Percentiles rank a stretch among this genome's conserved stretches.
Evolutionary conservation across 2,888 invertebrate genomes (phyloP).

Genomic region (Plemyria rubiginata): DNA sequence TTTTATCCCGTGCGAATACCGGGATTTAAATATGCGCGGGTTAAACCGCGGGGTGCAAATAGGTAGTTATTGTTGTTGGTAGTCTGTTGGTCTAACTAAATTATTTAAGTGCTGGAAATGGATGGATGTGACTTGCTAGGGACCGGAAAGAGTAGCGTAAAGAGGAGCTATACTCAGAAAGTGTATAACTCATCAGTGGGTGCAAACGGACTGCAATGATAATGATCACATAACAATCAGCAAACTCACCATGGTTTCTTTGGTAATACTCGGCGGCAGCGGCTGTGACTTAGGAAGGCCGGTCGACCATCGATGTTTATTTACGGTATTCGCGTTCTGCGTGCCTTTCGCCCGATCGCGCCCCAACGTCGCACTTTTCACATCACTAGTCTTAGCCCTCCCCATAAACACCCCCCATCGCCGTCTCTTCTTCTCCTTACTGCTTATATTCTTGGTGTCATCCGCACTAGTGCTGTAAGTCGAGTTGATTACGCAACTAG

Average conservation of each 20-base stretch:
- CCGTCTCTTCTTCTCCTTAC: conserved; percentile 86
- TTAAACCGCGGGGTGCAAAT: too few species aligned
- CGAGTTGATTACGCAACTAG: conserved; percentile 63
- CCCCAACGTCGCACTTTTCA: conserved; percentile 88
- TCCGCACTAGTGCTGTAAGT: conserved; percentile 64
- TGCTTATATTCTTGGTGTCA: conserved; percentile 55
- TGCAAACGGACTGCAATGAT: too few species aligned
- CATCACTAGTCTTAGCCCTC: conserved; percentile 83
- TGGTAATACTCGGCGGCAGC: conserved; percentile 90
- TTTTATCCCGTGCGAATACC: too few species aligned
- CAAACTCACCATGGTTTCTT: conserved; percentile 89
- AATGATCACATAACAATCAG: not conserved
- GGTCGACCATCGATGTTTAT: conserved; percentile 89
- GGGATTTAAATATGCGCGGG: too few species aligned
- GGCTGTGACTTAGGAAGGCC: conserved; percentile 89
- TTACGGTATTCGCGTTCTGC: conserved; percentile 63
- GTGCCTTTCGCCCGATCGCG: conserved; percentile 84
- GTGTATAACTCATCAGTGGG: too few species aligned
- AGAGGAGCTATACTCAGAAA: too few species aligned
- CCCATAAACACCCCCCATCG: conserved; percentile 90
- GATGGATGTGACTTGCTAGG: too few species aligned
- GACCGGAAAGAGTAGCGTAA: too few species aligned
- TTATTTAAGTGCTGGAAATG: too few species aligned
- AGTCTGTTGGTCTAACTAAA: too few species aligned
- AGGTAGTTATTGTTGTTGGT: too few species aligned